phyloP scores from a whole-genome alignment of 92 coral and sea anemone species.

The Parazoanthus atlanticus region DNA sequence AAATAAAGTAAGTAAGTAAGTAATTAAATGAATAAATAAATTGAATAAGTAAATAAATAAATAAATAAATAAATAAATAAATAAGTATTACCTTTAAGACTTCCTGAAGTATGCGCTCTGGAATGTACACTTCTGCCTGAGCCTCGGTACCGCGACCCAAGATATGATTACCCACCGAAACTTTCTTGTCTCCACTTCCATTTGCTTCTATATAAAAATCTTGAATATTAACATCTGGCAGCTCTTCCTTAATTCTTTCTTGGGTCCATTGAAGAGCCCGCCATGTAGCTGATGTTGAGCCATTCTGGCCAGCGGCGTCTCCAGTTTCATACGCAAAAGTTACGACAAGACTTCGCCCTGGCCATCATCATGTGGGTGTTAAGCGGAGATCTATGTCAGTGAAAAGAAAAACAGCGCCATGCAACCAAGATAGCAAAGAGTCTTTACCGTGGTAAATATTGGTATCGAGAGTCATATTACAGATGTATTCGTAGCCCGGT shows the following conservation, averaged over 20 bases:
- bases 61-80: too few species aligned
- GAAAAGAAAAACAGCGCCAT: neutral
- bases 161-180: constrained; percentile 6
- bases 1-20: too few species aligned
- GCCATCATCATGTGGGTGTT: neutral
- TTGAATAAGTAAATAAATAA: neutral
- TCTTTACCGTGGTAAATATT: too few species aligned
- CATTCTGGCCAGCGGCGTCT: constrained; percentile 61
- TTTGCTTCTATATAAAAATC: constrained; percentile 18
- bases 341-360: constrained; percentile 52
- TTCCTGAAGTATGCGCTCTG: constrained; percentile 27
- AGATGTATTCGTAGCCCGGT: too few species aligned
- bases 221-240: constrained; percentile 36
- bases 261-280: constrained; percentile 47
- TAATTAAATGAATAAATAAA: neutral
- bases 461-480: too few species aligned
- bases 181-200: constrained; percentile 48
- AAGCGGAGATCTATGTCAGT: neutral
- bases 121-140: constrained; percentile 51
- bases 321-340: constrained; percentile 50
- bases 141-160: constrained; percentile 58
- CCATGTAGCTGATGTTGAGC: constrained; percentile 49
- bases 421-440: neutral
- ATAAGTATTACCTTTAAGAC: neutral
- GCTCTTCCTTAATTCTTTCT: constrained; percentile 26